Percentiles rank a stretch among this genome's conserved stretches.
phyloP scores from a whole-genome alignment of 30 jellyfish, hydroid and myxozoan genomes.

The Phacellophora camtschatica region DNA sequence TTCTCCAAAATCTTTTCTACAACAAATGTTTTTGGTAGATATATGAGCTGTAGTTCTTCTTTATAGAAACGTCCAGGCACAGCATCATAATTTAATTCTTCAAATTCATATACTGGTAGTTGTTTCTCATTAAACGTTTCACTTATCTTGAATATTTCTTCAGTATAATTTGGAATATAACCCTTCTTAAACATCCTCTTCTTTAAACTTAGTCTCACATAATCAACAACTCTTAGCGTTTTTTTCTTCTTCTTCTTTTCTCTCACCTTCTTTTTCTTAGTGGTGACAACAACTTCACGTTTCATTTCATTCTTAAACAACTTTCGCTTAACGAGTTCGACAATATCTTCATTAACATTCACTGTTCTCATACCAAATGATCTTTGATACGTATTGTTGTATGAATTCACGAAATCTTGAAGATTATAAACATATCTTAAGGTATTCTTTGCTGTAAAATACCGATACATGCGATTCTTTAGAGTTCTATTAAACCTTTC shows the following conservation, averaged over 20 bases:
- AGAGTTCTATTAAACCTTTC: conserved; percentile 49
- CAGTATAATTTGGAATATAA: conserved; percentile 24
- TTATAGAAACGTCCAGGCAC: conserved; percentile 33
- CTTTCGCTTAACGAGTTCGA: no score
- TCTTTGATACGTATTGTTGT: no score
- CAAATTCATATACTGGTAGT: conserved; percentile 1
- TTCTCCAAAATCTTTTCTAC: background rate
- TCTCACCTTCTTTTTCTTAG: background rate
- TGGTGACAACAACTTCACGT: no score
- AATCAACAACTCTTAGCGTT: conserved; percentile 5
- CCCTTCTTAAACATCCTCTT: conserved; percentile 54
- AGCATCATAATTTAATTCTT: conserved; percentile 20
- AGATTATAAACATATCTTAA: background rate
- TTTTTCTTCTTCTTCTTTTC: background rate
- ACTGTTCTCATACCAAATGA: no score
- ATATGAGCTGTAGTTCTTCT: conserved; percentile 39
- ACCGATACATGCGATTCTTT: conserved; percentile 26
- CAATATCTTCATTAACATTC: no score
- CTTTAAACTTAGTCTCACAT: conserved; percentile 10
- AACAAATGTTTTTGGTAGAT: conserved; percentile 23
- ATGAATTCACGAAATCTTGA: background rate
- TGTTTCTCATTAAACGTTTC: background rate
- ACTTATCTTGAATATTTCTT: conserved; percentile 29
- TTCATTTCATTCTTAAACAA: background rate
- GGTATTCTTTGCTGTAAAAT: background rate